Conservation (phyloP, 1,140 invertebrate genomes). For the Choristoneura fumiferana region DNA sequence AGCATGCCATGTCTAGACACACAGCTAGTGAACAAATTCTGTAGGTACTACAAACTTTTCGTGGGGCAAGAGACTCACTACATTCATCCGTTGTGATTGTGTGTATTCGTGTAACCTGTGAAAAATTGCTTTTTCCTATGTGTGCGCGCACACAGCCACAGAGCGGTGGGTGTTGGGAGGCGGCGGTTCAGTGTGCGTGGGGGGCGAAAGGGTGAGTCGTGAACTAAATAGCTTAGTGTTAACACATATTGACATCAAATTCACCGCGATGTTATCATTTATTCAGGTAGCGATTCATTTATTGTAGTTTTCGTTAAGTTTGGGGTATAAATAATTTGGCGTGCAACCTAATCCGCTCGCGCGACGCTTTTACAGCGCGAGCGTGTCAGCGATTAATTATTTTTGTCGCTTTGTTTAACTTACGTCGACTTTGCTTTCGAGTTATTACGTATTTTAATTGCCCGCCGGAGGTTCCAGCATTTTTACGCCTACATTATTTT, state of each 20-base stretch:
- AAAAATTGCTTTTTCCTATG: constrained; percentile 70
- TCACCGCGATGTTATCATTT: constrained; percentile 77
- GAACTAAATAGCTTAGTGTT: constrained; percentile 79
- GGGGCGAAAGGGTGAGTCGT: constrained; percentile 60
- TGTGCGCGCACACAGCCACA: constrained; percentile 50
- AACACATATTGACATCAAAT: constrained; percentile 79
- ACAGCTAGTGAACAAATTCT: constrained; percentile 74
- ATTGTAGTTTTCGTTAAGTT: constrained; percentile 61
- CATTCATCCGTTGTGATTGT: constrained; percentile 49
- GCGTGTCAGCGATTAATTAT: constrained; percentile 68
- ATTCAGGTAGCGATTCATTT: constrained; percentile 72
- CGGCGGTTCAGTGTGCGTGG: constrained; percentile 42
- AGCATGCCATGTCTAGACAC: constrained; percentile 76
- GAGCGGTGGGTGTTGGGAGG: constrained; percentile 31
- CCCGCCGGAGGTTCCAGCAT: constrained; percentile 34
- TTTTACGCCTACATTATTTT: constrained; percentile 36
- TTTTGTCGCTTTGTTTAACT: constrained; percentile 70
- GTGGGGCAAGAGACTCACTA: constrained; percentile 67
- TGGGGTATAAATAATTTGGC: constrained; percentile 42
- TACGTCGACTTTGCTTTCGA: constrained; percentile 62
- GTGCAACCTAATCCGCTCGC: constrained; percentile 33
- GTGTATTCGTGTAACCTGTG: constrained; percentile 66
- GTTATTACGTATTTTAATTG: constrained; percentile 72
- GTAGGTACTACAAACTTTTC: constrained; percentile 71
- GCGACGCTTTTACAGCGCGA: constrained; percentile 45